phyloP scores from a whole-genome alignment of 2,797 vertebrate species.

The Champsocephalus esox region DNA sequence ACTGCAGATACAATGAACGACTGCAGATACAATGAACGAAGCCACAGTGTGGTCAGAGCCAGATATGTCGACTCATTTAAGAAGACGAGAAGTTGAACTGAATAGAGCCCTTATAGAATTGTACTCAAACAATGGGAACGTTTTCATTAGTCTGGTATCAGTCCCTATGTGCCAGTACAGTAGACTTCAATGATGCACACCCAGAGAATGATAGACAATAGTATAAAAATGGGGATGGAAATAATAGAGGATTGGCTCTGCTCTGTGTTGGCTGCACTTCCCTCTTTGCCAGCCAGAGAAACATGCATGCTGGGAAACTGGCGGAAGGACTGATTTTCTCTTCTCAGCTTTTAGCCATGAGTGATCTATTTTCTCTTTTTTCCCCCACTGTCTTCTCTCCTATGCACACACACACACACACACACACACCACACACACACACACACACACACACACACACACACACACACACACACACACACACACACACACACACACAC shows the following conservation, averaged over 20 bases:
- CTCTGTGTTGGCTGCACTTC: constrained; percentile 53
- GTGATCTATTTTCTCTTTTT: constrained; percentile 72
- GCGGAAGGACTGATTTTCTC: constrained; percentile 57
- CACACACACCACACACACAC: neutral
- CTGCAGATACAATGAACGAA: constrained; percentile 59
- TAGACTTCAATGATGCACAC: constrained; percentile 58
- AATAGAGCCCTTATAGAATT: constrained; percentile 42
- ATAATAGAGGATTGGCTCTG: constrained; percentile 65
- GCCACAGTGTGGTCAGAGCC: constrained; percentile 49
- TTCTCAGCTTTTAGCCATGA: constrained; percentile 67
- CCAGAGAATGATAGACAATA: constrained; percentile 56
- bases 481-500: too few relatives aligned
- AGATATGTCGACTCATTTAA: constrained; percentile 68
- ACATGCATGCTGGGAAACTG: constrained; percentile 67
- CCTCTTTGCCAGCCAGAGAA: constrained; percentile 55
- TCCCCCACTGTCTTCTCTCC: constrained; percentile 25
- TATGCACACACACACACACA: constrained; percentile 24
- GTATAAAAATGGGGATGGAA: constrained; percentile 59
- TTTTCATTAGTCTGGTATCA: constrained; percentile 60
- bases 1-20: neutral
- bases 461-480: too few relatives aligned
- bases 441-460: too few relatives aligned
- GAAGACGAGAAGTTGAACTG: constrained; percentile 49
- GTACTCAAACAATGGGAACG: constrained; percentile 62
- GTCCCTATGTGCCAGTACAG: constrained; percentile 43